These are phyloP conservation scores for Scolopax rusticola DNA, from an alignment of 2,797 vertebrate species.

Conservation along the genomic window DNA sequence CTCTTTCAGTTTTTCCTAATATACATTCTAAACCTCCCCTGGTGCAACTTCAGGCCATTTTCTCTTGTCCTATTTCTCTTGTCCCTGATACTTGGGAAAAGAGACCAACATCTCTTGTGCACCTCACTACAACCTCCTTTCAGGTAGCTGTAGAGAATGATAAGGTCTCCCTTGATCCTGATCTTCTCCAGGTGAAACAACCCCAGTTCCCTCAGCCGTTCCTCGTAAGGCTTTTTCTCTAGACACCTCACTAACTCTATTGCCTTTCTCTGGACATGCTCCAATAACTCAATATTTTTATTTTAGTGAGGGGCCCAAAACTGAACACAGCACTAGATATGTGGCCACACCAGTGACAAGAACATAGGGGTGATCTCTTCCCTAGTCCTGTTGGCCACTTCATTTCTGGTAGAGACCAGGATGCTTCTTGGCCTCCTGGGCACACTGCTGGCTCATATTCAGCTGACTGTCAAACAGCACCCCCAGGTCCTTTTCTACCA, in stretches of 20 bases:
- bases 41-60: background rate
- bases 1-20: background rate
- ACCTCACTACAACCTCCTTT: background rate
- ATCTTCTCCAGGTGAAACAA: background rate
- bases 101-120: background rate
- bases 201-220: background rate
- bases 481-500: accelerated
- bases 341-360: background rate
- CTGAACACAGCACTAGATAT: background rate
- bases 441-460: background rate
- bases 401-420: background rate
- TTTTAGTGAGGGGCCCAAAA: background rate
- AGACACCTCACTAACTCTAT: background rate
- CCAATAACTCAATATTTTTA: background rate
- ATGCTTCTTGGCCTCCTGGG: background rate
- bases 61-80: background rate
- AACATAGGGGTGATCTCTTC: background rate
- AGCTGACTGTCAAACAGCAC: background rate
- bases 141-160: background rate
- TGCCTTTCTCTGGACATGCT: background rate
- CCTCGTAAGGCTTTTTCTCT: background rate
- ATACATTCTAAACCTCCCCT: background rate
- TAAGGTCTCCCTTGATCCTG: background rate
- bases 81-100: background rate
- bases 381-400: background rate